phyloP scores from a whole-genome alignment of 2,797 vertebrate species.

The Allobates femoralis region DNA sequence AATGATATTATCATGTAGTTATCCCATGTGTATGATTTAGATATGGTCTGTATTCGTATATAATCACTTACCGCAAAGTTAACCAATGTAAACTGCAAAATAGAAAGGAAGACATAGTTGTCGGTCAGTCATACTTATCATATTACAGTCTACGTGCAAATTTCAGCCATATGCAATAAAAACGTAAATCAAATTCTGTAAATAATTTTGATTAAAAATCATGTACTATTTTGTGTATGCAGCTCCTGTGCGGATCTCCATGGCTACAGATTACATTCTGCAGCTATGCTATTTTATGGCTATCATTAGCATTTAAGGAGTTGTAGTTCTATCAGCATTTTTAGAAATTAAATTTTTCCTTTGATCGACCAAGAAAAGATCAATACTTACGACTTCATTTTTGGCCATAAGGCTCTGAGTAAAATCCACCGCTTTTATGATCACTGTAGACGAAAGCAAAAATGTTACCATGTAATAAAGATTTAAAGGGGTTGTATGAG shows the following conservation, averaged over 20 bases:
- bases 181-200: neutral
- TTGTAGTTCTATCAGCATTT: neutral
- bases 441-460: slow-evolving; percentile 56
- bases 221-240: neutral
- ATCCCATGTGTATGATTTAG: neutral
- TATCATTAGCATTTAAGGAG: no score
- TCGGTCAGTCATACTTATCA: no score
- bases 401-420: slow-evolving; percentile 67
- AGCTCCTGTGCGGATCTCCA: neutral
- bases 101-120: slow-evolving; percentile 1
- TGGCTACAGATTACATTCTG: neutral
- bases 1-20: no score
- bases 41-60: neutral
- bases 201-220: neutral
- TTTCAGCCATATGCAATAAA: neutral
- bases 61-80: slow-evolving; percentile 62
- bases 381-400: slow-evolving; percentile 57
- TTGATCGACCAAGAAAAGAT: no score
- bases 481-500: neutral
- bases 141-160: neutral
- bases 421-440: slow-evolving; percentile 65
- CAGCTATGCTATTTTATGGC: no score
- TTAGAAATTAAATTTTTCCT: no score
- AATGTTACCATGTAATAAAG: neutral
- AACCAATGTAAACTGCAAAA: slow-evolving; percentile 62